These are phyloP conservation scores for Pedionomus torquatus DNA, from an alignment of 2,113 vertebrate species.

Conservation along the genomic window DNA sequence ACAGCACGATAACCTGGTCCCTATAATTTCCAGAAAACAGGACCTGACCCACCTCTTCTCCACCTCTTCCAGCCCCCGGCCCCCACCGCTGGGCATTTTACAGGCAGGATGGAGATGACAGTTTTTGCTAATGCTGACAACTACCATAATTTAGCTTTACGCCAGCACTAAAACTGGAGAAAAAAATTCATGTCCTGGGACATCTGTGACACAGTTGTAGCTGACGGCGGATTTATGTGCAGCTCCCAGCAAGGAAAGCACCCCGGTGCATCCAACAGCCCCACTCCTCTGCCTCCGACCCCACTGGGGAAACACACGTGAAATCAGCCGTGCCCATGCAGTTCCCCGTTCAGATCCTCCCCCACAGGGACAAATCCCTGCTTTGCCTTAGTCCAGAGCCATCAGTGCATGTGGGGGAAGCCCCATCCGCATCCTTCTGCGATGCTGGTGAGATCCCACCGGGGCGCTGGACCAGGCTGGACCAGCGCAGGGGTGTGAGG, in stretches of 20 bases:
- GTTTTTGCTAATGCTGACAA: constrained; percentile 9
- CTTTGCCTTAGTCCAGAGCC: fast-evolving
- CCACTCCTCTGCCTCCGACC: fast-evolving
- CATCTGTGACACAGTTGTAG: background rate
- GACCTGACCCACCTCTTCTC: background rate
- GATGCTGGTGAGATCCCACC: background rate
- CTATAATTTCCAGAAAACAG: background rate
- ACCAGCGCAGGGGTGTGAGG: background rate
- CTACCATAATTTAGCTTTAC: background rate
- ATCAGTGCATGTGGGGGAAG: fast-evolving
- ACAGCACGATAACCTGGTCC: background rate
- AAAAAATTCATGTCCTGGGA: constrained; percentile 28
- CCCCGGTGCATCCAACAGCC: background rate
- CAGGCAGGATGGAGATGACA: background rate
- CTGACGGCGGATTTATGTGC: background rate
- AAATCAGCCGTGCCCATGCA: fast-evolving
- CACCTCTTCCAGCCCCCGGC: background rate
- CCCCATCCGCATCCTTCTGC: fast-evolving
- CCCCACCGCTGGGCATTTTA: background rate
- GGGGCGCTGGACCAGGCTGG: fast-evolving
- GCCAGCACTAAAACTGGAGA: background rate
- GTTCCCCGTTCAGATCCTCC: background rate
- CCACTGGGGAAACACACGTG: fast-evolving
- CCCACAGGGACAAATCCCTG: fast-evolving
- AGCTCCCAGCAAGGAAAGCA: background rate